Conservation (phyloP, 2,113 vertebrate genomes). For the Elgaria multicarinata region DNA sequence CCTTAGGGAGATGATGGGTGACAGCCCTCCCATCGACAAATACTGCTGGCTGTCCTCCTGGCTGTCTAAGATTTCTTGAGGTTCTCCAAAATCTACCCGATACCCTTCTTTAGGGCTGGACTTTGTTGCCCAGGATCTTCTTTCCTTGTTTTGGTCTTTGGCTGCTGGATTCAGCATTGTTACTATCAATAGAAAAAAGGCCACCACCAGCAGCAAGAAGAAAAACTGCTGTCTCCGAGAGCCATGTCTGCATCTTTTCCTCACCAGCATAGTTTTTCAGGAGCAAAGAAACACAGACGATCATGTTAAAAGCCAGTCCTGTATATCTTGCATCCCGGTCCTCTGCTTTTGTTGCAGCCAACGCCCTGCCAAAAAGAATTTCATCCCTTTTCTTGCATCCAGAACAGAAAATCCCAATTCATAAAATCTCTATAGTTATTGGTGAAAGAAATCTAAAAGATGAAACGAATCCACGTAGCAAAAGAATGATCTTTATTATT, state of each 20-base stretch:
- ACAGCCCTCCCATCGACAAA: slow-evolving; percentile 71
- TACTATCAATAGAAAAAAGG: slow-evolving; percentile 77
- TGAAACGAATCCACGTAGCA: slow-evolving; percentile 54
- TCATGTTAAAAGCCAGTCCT: slow-evolving; percentile 71
- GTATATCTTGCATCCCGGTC: slow-evolving; percentile 45
- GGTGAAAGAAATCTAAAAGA: slow-evolving; percentile 3
- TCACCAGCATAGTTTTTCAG: slow-evolving; percentile 80
- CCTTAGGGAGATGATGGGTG: slow-evolving; percentile 80
- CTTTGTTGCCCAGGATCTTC: slow-evolving; percentile 50
- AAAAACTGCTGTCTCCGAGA: slow-evolving; percentile 75
- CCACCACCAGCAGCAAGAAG: slow-evolving; percentile 78
- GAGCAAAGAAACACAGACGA: slow-evolving; percentile 69
- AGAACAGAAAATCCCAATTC: slow-evolving; percentile 37
- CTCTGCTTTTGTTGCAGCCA: slow-evolving; percentile 41
- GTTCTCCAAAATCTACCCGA: slow-evolving; percentile 73
- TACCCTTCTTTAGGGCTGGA: slow-evolving; percentile 56
- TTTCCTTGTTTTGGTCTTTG: slow-evolving; percentile 54
- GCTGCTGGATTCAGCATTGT: slow-evolving; percentile 73
- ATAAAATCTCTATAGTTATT: not conserved
- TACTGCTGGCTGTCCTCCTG: slow-evolving; percentile 77
- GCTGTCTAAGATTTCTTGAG: slow-evolving; percentile 80
- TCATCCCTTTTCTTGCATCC: slow-evolving; percentile 49
- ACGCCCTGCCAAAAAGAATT: slow-evolving; percentile 54
- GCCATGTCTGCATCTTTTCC: slow-evolving; percentile 75
- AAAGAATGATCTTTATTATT: slow-evolving; percentile 41